Conservation (phyloP, 2,888 invertebrate species). For the Cheilosia soror region DNA sequence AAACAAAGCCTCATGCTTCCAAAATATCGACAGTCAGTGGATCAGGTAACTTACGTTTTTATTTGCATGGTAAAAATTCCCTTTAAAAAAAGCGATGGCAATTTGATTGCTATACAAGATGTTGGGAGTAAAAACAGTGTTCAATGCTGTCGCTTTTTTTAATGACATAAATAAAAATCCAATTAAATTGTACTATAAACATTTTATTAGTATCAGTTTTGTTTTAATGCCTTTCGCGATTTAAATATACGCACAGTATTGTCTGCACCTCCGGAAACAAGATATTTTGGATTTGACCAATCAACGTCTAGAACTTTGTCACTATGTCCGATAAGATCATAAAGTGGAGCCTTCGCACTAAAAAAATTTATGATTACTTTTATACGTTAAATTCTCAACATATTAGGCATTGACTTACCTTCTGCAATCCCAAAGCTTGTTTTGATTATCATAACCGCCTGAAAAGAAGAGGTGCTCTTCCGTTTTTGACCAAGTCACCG, state of each 20-base stretch:
- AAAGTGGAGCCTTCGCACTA: conserved; percentile 95
- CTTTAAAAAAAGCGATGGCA: too few species aligned
- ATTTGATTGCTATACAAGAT: too few species aligned
- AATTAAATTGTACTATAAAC: conserved; percentile 7
- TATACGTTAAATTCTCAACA: conserved; percentile 25
- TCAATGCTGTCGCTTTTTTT: neutral
- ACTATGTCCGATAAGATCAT: conserved; percentile 96
- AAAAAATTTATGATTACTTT: conserved; percentile 77
- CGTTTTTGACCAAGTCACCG: conserved; percentile 94
- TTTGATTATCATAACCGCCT: conserved; percentile 94
- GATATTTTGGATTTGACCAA: conserved; percentile 94
- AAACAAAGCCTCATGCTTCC: too few species aligned
- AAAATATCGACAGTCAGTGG: too few species aligned
- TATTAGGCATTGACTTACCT: conserved; percentile 85
- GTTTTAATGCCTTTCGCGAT: conserved; percentile 82
- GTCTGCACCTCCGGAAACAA: conserved; percentile 97
- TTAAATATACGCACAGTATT: conserved; percentile 96
- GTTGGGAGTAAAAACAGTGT: too few species aligned
- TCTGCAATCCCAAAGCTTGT: conserved; percentile 98
- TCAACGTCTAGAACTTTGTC: conserved; percentile 97
- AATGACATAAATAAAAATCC: neutral
- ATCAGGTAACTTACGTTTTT: too few species aligned
- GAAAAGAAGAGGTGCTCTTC: conserved; percentile 95
- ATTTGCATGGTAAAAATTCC: too few species aligned
- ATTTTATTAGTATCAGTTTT: conserved; percentile 37